Percentiles rank a stretch among this genome's conserved stretches.
These are phyloP conservation scores for Thumatha senex DNA, from an alignment of 2,888 invertebrate species.

Conservation along the genomic window DNA sequence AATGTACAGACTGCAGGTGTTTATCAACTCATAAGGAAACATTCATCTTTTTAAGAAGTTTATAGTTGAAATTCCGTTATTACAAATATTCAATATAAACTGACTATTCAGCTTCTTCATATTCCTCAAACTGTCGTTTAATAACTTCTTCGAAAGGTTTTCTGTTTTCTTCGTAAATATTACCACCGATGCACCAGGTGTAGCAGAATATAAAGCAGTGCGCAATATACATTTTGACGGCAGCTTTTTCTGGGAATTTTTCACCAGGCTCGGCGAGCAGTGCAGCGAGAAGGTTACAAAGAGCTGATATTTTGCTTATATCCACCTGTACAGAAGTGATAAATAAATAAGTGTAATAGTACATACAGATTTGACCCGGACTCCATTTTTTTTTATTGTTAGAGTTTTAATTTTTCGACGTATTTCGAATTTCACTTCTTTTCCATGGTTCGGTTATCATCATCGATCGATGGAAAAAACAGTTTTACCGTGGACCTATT, in stretches of 20 bases:
- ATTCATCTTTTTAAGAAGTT: too few species aligned
- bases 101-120: slow-evolving; percentile 84
- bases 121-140: slow-evolving; percentile 87
- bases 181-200: slow-evolving; percentile 94
- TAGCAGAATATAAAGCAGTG: slow-evolving; percentile 92
- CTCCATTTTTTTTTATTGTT: too few species aligned
- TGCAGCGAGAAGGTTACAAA: slow-evolving; percentile 89
- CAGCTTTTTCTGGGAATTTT: slow-evolving; percentile 84
- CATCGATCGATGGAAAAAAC: too few species aligned
- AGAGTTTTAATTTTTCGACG: too few species aligned
- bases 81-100: slow-evolving; percentile 22
- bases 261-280: slow-evolving; percentile 86
- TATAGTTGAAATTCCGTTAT: too few species aligned
- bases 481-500: too few species aligned
- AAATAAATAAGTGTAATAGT: too few species aligned
- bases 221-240: slow-evolving; percentile 85
- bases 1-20: too few species aligned
- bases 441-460: too few species aligned
- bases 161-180: slow-evolving; percentile 87
- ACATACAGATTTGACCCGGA: too few species aligned
- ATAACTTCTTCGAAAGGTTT: slow-evolving; percentile 88
- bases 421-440: too few species aligned
- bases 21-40: too few species aligned
- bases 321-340: slow-evolving; percentile 84
- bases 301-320: slow-evolving; percentile 90